Percentiles rank a stretch among this genome's conserved stretches.
phyloP scores from a whole-genome alignment of 2,888 invertebrate genomes.

The Thelaira solivaga region DNA sequence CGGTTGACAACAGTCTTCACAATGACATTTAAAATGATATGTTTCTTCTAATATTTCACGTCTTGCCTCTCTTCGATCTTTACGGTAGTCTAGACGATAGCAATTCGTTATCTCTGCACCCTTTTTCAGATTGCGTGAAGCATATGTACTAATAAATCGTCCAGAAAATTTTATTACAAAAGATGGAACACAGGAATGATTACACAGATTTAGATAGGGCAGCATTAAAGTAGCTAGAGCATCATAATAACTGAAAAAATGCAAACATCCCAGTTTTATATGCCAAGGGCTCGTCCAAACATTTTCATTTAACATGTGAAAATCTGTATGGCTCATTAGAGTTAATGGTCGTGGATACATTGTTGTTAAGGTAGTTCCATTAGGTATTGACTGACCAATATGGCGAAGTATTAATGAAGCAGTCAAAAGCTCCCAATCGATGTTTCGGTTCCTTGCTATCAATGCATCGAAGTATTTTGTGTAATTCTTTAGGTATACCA shows the following conservation, averaged over 20 bases:
- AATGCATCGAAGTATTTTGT: conserved; percentile 82
- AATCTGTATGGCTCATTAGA: conserved; percentile 36
- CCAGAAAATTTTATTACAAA: conserved; percentile 87
- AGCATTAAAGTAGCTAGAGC: conserved; percentile 88
- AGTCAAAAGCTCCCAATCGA: conserved; percentile 75
- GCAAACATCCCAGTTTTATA: conserved; percentile 67
- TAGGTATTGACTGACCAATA: conserved; percentile 86
- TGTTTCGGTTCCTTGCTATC: conserved; percentile 70
- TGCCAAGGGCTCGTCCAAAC: conserved; percentile 69
- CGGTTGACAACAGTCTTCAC: conserved; percentile 80
- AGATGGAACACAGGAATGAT: conserved; percentile 93
- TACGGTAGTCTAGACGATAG: conserved; percentile 87
- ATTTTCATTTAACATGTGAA: conserved; percentile 63
- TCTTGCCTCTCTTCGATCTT: conserved; percentile 81
- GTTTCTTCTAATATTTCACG: conserved; percentile 81
- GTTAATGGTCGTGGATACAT: conserved; percentile 53
- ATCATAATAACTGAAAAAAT: conserved; percentile 70
- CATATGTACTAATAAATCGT: conserved; percentile 83
- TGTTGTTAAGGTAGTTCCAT: conserved; percentile 83
- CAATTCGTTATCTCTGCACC: conserved; percentile 90
- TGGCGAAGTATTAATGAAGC: conserved; percentile 85
- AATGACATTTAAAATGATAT: conserved; percentile 89
- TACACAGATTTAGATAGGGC: conserved; percentile 92
- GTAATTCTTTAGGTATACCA: conserved; percentile 81
- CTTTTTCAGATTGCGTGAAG: conserved; percentile 80